Evolutionary conservation across 1,140 invertebrate species (phyloP).

Genomic region (Cecropterus lyciades): DNA sequence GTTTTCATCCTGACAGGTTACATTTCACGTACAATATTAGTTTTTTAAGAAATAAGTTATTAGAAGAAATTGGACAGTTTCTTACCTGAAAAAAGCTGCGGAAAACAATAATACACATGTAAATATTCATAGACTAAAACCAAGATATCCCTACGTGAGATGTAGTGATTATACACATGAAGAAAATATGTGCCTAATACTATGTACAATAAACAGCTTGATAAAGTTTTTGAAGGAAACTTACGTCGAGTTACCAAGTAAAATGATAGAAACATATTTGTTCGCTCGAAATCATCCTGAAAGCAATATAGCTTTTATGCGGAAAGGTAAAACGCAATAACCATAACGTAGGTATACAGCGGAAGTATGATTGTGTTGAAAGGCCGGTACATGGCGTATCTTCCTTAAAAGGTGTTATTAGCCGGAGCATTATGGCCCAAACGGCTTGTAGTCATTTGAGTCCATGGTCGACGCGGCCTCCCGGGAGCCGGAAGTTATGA

Average conservation of each 20-base stretch:
- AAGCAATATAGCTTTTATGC: not conserved
- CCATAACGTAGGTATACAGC: slow-evolving; percentile 11
- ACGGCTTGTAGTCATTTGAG: slow-evolving; percentile 24
- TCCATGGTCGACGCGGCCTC: slow-evolving; percentile 11
- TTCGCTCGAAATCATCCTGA: slow-evolving; percentile 24
- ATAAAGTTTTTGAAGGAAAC: no score
- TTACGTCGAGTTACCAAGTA: slow-evolving; percentile 19
- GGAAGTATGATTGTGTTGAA: slow-evolving; percentile 11
- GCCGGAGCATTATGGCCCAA: not conserved
- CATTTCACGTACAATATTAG: no score
- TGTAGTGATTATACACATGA: no score
- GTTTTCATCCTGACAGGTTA: no score
- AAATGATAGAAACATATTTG: slow-evolving; percentile 27
- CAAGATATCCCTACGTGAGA: no score
- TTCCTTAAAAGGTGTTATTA: slow-evolving; percentile 8
- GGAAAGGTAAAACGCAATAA: slow-evolving; percentile 21
- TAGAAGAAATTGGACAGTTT: no score
- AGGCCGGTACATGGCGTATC: slow-evolving; percentile 12
- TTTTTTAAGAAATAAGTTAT: no score
- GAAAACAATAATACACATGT: no score
- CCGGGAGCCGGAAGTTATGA: slow-evolving; percentile 17
- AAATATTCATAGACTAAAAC: no score
- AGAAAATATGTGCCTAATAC: no score
- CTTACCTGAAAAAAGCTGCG: no score
- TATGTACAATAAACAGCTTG: no score